Base-by-base conservation (phyloP, 2,888 invertebrate species). In the Napeogenes inachia region DNA sequence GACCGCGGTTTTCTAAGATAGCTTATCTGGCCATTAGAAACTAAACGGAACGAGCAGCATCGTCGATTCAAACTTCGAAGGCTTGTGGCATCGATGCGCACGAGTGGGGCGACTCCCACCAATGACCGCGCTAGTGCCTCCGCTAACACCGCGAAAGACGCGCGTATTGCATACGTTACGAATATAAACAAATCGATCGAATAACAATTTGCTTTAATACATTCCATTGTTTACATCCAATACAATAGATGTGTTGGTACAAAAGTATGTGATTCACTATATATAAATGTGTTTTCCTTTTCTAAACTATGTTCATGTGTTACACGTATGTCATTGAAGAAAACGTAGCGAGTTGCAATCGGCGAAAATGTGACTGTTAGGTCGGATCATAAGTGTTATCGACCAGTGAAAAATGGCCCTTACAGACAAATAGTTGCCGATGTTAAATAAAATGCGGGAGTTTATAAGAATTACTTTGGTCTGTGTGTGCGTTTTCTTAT, bases 341-440 rank as follows among this genome's bases (percentile, higher is more conserved):
- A 74, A 72, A 70, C 72, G 74, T 67, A 65, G 64, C 70, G 65
- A 67, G 64, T 74, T 76, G 78, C 75, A 78, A 79, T 77, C 76
- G 75, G 79, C 80, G 82, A 89, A 89, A 87, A 89, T 89, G 89
- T 89, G 89, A 89, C 89, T 86, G 83, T 79, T 75, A 73, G 71
- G 75, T 75, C 71, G 70, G 73, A 60, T 61, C 63, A 65, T 69
- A 73, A 71, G 73, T 72, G 71, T 73, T 71, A 71, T 75, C 74
- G 74, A 72, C 72, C 72, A 67, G 66, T 62, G 69, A 70, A 87
- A 84, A 80, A 89, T 88, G 87, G 87, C 80, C 73, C 71, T 71
- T 72, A 73, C 64, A 75, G 77, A 84, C 64, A 69, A 71, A 74
- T 74, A 72, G 71, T 75, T 74, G 65, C 61, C 67, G 63, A 72